Conservation (phyloP, 2,888 invertebrate genomes). For the Nomada ruficornis region DNA sequence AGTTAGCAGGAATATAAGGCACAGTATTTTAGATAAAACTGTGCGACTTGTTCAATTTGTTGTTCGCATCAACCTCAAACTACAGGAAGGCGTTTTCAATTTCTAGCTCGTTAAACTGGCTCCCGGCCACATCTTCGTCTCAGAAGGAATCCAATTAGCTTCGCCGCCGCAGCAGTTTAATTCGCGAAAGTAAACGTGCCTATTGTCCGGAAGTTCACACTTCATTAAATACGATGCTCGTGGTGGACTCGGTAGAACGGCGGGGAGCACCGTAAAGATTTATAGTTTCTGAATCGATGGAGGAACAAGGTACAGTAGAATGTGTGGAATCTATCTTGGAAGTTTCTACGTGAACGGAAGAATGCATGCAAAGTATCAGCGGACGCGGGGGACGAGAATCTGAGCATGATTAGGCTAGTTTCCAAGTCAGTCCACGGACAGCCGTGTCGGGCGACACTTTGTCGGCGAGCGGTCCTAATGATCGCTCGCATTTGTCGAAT, state of each 20-base stretch:
- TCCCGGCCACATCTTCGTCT: background rate
- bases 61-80: background rate
- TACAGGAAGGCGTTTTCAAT: background rate
- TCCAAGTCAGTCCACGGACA: background rate
- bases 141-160: background rate
- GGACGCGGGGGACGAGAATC: background rate
- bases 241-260: background rate
- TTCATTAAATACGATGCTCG: background rate
- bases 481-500: slow-evolving; percentile 57
- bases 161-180: background rate
- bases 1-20: too few species aligned
- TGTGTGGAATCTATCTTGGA: background rate
- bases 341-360: background rate
- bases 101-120: background rate
- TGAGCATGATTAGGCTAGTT: slow-evolving; percentile 14
- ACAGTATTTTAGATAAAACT: too few species aligned
- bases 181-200: slow-evolving; percentile 1
- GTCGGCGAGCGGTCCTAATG: slow-evolving; percentile 33
- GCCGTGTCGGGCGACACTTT: slow-evolving; percentile 4
- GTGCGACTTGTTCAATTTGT: too few species aligned
- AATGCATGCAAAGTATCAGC: background rate
- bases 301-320: background rate
- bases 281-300: background rate
- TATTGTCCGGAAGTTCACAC: background rate
- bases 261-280: background rate